Evolutionary conservation across 1,140 invertebrate species (phyloP).

Genomic region (Rhyacophila brunnea): DNA sequence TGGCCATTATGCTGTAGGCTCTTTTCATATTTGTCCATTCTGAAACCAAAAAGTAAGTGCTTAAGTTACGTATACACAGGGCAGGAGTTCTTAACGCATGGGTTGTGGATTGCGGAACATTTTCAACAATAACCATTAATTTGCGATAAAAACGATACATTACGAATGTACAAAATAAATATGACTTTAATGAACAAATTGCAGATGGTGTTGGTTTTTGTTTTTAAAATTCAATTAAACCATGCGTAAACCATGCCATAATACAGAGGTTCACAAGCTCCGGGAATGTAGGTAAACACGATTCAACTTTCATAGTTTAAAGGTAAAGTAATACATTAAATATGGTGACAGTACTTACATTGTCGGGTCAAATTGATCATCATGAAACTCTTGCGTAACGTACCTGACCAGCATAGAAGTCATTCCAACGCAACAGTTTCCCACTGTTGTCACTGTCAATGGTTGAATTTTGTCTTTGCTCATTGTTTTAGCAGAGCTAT

Average conservation of each 20-base stretch:
- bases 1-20: slow-evolving; percentile 72
- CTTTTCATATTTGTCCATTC: slow-evolving; percentile 84
- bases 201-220: no score
- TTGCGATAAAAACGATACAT: not conserved
- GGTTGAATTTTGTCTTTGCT: no score
- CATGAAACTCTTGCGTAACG: slow-evolving; percentile 81
- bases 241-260: no score
- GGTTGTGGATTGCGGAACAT: not conserved
- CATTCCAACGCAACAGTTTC: slow-evolving; percentile 92
- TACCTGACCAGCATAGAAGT: slow-evolving; percentile 92
- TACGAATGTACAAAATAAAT: not conserved
- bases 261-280: no score
- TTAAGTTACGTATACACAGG: no score
- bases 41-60: no score
- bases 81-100: not conserved
- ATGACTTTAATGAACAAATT: not conserved
- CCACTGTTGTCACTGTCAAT: slow-evolving; percentile 86
- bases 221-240: no score
- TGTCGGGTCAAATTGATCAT: slow-evolving; percentile 85
- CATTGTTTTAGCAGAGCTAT: no score
- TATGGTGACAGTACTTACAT: slow-evolving; percentile 81
- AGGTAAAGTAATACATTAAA: no score
- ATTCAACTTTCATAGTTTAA: not conserved
- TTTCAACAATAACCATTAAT: not conserved
- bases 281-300: not conserved